Conservation (phyloP, 2,797 vertebrate species). For the Avahi laniger region DNA sequence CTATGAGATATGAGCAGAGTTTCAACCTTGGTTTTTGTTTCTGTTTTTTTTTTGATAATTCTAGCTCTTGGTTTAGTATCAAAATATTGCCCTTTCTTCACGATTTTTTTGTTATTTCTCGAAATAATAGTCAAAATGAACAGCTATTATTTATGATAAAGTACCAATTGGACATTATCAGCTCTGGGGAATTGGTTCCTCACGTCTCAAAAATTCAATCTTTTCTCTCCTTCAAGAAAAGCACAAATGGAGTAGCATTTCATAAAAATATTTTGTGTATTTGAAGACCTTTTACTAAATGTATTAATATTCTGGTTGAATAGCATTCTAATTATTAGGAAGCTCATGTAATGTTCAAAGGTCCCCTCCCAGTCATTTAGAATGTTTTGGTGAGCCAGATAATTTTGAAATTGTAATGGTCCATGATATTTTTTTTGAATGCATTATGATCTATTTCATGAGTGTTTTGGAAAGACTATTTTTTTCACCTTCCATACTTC, state of each 20-base stretch:
- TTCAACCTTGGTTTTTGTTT: background rate
- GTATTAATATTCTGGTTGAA: background rate
- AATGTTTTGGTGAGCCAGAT: background rate
- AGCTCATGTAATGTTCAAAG: background rate
- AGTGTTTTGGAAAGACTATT: background rate
- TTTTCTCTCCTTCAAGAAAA: background rate
- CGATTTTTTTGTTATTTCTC: background rate
- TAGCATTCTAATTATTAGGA: background rate
- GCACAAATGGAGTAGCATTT: background rate
- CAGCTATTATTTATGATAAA: background rate
- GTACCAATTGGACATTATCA: background rate
- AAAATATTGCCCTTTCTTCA: background rate
- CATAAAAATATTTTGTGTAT: background rate
- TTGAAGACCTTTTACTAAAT: background rate
- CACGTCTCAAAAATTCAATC: background rate
- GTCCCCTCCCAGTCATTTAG: background rate
- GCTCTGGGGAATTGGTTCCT: background rate
- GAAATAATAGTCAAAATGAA: background rate
- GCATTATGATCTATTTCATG: background rate
- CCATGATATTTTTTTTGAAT: background rate
- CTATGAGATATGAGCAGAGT: background rate
- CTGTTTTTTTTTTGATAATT: background rate
- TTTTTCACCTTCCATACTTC: background rate
- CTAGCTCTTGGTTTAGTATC: background rate
- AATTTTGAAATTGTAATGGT: conserved; percentile 3